Conservation (phyloP, 92 coral and sea anemone genomes). For the Siderastrea radians region DNA sequence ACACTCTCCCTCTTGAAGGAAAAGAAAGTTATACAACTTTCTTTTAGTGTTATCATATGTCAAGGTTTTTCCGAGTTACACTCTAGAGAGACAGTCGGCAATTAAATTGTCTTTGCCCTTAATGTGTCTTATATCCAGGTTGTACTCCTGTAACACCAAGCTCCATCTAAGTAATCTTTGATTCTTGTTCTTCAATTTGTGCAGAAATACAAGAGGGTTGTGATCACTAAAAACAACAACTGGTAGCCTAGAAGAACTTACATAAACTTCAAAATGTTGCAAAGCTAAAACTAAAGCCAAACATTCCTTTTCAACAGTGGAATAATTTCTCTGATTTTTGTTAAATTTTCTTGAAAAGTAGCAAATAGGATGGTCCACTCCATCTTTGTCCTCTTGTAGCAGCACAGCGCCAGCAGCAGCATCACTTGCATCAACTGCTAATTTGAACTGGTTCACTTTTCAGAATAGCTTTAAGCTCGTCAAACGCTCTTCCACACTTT, state of each 20-base stretch:
- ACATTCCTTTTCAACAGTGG: no score
- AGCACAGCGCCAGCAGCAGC: constrained; percentile 61
- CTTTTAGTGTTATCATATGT: constrained; percentile 12
- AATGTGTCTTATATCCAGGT: constrained; percentile 63
- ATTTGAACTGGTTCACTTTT: constrained; percentile 70
- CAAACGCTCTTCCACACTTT: constrained; percentile 60
- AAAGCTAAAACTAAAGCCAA: no score
- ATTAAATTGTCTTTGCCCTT: constrained; percentile 48
- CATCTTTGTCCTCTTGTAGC: constrained; percentile 48
- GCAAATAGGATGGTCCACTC: constrained; percentile 52
- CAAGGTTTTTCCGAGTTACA: no score
- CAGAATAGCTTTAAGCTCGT: constrained; percentile 56
- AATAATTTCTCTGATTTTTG: constrained; percentile 35
- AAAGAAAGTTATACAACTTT: constrained; percentile 61
- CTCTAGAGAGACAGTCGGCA: constrained; percentile 62
- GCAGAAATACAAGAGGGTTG: constrained; percentile 64
- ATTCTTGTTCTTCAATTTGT: constrained; percentile 60
- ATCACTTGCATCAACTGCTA: constrained; percentile 72
- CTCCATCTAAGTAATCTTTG: constrained; percentile 57
- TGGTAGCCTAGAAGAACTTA: neutral
- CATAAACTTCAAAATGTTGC: constrained; percentile 9
- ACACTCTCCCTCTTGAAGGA: constrained; percentile 47
- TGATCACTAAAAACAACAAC: constrained; percentile 41
- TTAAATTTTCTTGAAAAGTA: constrained; percentile 48
- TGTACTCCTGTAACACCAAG: constrained; percentile 56